phyloP scores from a whole-genome alignment of 2,113 vertebrate species.

The Prunella himalayana region DNA sequence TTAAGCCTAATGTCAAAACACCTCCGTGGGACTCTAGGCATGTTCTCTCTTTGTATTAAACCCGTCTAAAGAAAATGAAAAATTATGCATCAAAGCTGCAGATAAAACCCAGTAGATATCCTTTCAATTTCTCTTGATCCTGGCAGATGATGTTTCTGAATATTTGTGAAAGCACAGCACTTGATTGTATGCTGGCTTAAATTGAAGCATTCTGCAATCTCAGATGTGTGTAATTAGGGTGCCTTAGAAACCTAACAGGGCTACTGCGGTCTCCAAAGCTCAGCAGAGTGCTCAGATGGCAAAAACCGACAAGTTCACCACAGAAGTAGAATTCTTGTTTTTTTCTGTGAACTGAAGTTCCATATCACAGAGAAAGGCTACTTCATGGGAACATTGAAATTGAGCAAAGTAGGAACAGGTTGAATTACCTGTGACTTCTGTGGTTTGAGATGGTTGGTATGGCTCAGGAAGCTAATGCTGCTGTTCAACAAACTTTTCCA shows the following conservation, averaged over 20 bases:
- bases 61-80: conserved; percentile 66
- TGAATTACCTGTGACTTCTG: neutral
- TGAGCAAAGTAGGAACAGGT: neutral
- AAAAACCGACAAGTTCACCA: neutral
- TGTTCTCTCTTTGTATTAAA: conserved; percentile 60
- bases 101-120: conserved; percentile 58
- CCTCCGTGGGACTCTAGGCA: conserved; percentile 67
- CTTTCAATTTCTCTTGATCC: conserved; percentile 59
- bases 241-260: conserved; percentile 34
- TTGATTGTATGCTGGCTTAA: conserved; percentile 22
- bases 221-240: conserved; percentile 13
- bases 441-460: neutral
- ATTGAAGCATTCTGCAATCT: conserved; percentile 42
- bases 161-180: conserved; percentile 41
- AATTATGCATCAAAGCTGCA: conserved; percentile 37
- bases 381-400: neutral
- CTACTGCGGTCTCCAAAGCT: conserved; percentile 1
- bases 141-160: conserved; percentile 59
- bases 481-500: neutral
- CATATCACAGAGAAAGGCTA: neutral
- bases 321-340: neutral
- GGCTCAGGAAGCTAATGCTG: neutral
- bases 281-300: neutral
- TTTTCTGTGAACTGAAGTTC: neutral
- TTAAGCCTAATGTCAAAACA: conserved; percentile 82